A percentile compares a stretch with the other conserved stretches of the same genome.
These are phyloP conservation scores for Lota lota DNA, from an alignment of 2,113 vertebrate species.

Conservation along the genomic window DNA sequence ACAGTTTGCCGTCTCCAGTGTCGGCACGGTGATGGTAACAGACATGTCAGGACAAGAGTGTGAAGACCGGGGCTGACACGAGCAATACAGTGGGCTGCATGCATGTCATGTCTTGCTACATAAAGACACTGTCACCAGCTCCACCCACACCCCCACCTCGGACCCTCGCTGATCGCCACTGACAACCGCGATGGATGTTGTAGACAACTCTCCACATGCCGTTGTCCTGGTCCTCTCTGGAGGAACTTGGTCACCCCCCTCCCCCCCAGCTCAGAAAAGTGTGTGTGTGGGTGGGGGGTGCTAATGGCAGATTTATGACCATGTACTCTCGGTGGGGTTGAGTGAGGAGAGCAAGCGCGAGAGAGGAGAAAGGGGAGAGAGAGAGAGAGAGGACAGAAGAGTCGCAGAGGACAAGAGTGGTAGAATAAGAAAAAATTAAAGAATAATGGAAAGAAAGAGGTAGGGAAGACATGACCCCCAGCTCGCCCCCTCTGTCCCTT, in stretches of 20 bases:
- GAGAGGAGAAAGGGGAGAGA: slow-evolving; percentile 18
- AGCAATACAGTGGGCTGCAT: slow-evolving; percentile 54
- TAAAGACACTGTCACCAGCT: slow-evolving; percentile 49
- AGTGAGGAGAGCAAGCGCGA: slow-evolving; percentile 3
- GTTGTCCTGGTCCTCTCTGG: slow-evolving; percentile 41
- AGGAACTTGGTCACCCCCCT: background rate
- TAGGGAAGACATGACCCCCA: too few species aligned
- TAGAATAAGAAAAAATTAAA: too few species aligned
- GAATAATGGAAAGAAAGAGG: too few species aligned
- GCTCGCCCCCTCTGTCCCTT: slow-evolving; percentile 1
- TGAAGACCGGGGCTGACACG: slow-evolving; percentile 44
- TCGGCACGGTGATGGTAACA: slow-evolving; percentile 44
- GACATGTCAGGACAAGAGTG: slow-evolving; percentile 50
- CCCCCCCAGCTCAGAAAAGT: slow-evolving; percentile 9
- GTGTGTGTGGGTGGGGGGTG: background rate
- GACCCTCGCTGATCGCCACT: slow-evolving; percentile 44
- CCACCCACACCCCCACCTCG: slow-evolving; percentile 22
- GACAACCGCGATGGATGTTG: slow-evolving; percentile 61
- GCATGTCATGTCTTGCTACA: slow-evolving; percentile 56
- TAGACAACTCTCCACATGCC: slow-evolving; percentile 56
- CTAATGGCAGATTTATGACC: background rate
- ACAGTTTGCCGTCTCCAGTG: slow-evolving; percentile 21
- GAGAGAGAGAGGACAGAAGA: slow-evolving; percentile 13
- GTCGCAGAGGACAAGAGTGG: too few species aligned
- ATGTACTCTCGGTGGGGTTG: background rate